Evolutionary conservation across 2,113 vertebrate species (phyloP), one percentile per base, ranked within the genome.

Genomic region (Terrapene triunguis): DNA sequence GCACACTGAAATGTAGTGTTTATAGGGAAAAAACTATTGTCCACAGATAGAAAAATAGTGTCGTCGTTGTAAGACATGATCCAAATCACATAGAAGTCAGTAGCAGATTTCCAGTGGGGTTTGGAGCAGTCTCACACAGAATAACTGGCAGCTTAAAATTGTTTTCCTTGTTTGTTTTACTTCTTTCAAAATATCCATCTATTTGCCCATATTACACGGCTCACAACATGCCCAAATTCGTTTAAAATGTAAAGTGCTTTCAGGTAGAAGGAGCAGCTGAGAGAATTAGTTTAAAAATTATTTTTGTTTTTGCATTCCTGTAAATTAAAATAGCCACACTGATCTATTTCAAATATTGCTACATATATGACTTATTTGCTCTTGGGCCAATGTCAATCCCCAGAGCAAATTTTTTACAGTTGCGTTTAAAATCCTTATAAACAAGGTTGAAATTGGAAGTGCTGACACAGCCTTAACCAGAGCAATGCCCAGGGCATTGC

Each of bases 381-480:
- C 62, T 85, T 93, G 5, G 44, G 82, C 27, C 82, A 53, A 81
- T 89, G 89, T 92, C 47, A 62, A 53, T 48, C 82, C 27, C 47
- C 88, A 17, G 14, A 55, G 27, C 10, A 22, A 59, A n/a, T 59
- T n/a, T 47, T 53, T 35, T 74, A 54, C 8, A 32, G 13, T 6
- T 57, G 38, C 57, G 17, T 89, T 50, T 79, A 48, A 57, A 82
- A 82, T 16, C 48, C 3, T 91, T 87, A 35, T 10, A 91, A 82
- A 35, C 48, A 69, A 80, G 69, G n/a, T 14, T 62, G 90, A 89
- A 83, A 89, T 51, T 5, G 14, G 4, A 90, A 94, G 76, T 17
- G 10, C 22, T 87, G 81, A 25, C 21, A 19, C n/a, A 42, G 29
- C 78, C 8, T 72, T 76, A 81, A 79, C 6, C 38, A 83, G 85